A percentile compares a stretch with the other conserved stretches of the same genome.
phyloP scores from a whole-genome alignment of 1,140 invertebrate species.

The Sipha flava region DNA sequence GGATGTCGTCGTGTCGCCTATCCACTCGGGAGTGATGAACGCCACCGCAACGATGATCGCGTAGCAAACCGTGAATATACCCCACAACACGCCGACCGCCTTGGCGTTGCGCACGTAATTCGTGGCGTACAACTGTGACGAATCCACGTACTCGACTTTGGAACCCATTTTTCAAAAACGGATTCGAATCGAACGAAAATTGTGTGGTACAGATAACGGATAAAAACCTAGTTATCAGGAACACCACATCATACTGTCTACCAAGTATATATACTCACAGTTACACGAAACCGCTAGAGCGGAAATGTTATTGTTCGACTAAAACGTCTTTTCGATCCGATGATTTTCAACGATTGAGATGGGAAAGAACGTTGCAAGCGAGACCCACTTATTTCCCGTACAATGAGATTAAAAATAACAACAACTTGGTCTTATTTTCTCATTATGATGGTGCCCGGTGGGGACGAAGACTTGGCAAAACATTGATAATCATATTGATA shows the following conservation, averaged over 20 bases:
- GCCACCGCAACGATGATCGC: conserved; percentile 90
- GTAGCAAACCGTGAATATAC: conserved; percentile 91
- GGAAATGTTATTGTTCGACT: not conserved
- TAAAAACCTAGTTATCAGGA: not conserved
- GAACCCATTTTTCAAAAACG: conserved; percentile 58
- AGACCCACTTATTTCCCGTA: not conserved
- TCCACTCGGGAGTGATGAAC: conserved; percentile 94
- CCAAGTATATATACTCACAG: not conserved
- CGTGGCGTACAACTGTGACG: conserved; percentile 77
- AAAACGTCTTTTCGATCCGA: not conserved
- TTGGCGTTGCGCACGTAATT: conserved; percentile 93
- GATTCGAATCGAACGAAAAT: not conserved
- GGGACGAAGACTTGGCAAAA: too few relatives aligned
- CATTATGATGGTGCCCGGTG: too few relatives aligned
- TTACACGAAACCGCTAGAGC: not conserved
- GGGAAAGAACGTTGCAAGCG: not conserved
- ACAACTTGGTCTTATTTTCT: too few relatives aligned
- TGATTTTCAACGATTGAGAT: not conserved
- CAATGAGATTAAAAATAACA: too few relatives aligned
- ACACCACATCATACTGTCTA: not conserved
- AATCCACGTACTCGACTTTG: conserved; percentile 83
- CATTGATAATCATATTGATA: too few relatives aligned
- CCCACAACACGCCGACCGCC: conserved; percentile 94
- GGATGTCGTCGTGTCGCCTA: conserved; percentile 60
- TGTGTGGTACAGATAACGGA: too few relatives aligned